Conservation (phyloP, 2,113 vertebrate genomes). For the Crotalus viridis region DNA sequence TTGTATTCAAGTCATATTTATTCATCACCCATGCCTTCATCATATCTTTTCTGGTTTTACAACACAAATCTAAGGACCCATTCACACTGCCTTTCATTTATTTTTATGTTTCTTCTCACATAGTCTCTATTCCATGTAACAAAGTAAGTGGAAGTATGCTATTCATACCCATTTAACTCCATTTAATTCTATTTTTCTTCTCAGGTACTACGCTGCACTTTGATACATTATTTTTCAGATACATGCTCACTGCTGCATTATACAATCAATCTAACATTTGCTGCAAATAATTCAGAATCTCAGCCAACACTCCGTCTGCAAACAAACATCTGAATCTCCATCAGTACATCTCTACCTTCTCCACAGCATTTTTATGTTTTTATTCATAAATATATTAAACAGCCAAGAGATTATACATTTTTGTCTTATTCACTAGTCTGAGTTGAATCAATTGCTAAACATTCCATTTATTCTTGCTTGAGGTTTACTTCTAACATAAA, state of each 20-base stretch:
- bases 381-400: not conserved
- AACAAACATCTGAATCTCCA: not conserved
- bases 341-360: not conserved
- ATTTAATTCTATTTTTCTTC: not conserved
- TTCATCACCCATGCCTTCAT: not conserved
- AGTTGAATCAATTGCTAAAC: not conserved
- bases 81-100: not conserved
- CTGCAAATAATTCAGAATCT: not conserved
- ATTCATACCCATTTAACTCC: not conserved
- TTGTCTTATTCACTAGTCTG: not conserved
- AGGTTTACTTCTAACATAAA: not conserved
- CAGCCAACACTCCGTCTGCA: not conserved
- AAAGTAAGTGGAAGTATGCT: not conserved
- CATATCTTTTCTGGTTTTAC: not conserved
- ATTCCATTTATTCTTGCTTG: not conserved
- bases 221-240: not conserved
- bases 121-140: not conserved
- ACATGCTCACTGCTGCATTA: not conserved
- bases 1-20: not conserved
- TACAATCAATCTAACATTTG: not conserved
- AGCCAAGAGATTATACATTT: not conserved
- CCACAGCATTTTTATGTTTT: not conserved
- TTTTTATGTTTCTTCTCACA: not conserved
- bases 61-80: not conserved
- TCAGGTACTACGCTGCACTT: not conserved